A percentile compares a stretch with the other conserved stretches of the same genome.
Conservation (phyloP, 2,797 vertebrate species). For the Sparidentex hasta region DNA sequence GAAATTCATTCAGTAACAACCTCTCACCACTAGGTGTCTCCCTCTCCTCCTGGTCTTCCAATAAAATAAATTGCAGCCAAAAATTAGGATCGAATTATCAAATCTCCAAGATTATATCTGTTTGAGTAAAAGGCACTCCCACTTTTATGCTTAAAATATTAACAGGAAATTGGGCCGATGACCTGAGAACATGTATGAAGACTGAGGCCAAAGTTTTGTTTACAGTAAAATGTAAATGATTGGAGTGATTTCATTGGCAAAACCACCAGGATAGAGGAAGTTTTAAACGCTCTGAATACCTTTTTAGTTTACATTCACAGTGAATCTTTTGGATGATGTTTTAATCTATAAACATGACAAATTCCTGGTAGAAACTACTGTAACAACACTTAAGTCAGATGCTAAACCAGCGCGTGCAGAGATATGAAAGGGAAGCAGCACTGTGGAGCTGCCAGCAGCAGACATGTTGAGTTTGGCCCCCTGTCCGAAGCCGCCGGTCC, state of each 20-base stretch:
- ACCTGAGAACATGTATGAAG: neutral
- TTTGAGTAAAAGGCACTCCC: too few species aligned
- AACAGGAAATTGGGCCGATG: neutral
- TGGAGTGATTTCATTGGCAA: neutral
- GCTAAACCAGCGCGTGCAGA: neutral
- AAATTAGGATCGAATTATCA: too few species aligned
- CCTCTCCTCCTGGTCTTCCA: neutral
- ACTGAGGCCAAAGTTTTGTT: neutral
- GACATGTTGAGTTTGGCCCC: conserved; percentile 38
- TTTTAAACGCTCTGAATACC: neutral
- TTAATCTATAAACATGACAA: neutral
- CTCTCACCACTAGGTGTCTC: conserved; percentile 58
- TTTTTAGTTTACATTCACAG: neutral
- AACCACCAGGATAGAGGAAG: neutral
- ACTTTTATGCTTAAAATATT: neutral
- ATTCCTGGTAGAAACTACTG: neutral
- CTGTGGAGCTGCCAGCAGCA: conserved; percentile 12
- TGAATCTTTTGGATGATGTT: neutral
- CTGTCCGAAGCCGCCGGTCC: conserved; percentile 22
- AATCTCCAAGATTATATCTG: too few species aligned
- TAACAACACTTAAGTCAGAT: neutral
- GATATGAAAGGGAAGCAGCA: neutral
- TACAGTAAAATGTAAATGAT: neutral
- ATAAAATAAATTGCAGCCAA: neutral
- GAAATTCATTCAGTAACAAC: neutral